phyloP scores from a whole-genome alignment of 1,140 invertebrate genomes.

The Trichoplusia ni region DNA sequence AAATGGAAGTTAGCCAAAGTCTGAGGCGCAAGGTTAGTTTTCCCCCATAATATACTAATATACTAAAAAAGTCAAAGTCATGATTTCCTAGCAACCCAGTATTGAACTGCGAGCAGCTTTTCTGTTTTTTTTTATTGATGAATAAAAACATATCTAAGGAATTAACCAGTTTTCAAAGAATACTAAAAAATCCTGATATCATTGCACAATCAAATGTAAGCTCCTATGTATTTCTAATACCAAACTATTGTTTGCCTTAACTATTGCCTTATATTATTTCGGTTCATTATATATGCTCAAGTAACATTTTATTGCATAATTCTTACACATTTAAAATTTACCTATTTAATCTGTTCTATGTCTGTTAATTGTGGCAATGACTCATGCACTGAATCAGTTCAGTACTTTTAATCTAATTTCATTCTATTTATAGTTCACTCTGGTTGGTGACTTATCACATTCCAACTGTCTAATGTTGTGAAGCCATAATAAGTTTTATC shows the following conservation, averaged over 20 bases:
- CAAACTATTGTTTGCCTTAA: no score
- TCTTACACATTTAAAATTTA: background rate
- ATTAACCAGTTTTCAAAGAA: no score
- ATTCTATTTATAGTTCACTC: conserved; percentile 3
- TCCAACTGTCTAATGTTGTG: conserved; percentile 5
- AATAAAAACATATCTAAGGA: no score
- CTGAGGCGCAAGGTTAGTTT: conserved; percentile 90
- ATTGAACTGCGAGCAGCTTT: no score
- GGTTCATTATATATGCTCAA: no score
- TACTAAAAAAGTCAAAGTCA: background rate
- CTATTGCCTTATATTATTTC: no score
- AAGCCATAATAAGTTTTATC: conserved; percentile 18
- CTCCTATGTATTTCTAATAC: no score
- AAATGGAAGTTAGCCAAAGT: conserved; percentile 89
- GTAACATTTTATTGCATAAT: no score
- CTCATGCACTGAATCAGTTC: conserved; percentile 26
- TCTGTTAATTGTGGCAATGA: conserved; percentile 9
- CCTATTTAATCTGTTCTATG: background rate
- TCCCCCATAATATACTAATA: background rate
- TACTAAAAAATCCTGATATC: no score
- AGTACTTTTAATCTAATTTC: conserved; percentile 33
- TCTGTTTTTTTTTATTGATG: no score
- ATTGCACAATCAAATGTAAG: no score
- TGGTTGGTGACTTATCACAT: conserved; percentile 12
- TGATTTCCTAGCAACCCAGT: background rate